Evolutionary conservation across 2,797 vertebrate genomes (phyloP), one percentile per base, ranked within the genome.

Genomic region (Tarsius wallacei): DNA sequence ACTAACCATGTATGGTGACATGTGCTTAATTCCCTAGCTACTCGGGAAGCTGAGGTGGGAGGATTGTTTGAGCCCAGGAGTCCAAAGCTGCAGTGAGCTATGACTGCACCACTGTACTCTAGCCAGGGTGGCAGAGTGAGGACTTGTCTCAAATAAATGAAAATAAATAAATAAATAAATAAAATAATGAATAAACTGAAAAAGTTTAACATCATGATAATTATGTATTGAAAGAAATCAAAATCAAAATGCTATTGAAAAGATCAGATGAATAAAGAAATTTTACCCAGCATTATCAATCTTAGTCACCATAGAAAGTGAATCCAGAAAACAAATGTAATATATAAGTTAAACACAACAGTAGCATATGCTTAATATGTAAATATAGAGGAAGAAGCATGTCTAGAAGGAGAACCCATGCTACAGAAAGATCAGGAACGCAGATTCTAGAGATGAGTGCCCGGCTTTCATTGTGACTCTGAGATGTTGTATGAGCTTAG

Each of bases 151-250:
- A 42, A 4, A 42, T 42, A 42, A 42, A 42, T 42, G 42, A 42
- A 42, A 42, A 42, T 42, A 42, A 42, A 42, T 42, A 42, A 42
- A n/a, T n/a, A n/a, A 2, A n/a, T 21, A 5, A 71, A 33, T 47
- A 70, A 63, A 71, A 57, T 63, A 87, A 49, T 73, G 51, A 73
- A 57, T 74, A 2, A 64, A 80, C 16, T 91, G 59, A 94, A 78
- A 94, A 78, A 77, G 42, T 11, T 1, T 73, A 76, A 59, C 15
- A 66, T 31, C 28, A 53, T 53, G 28, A 83, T 71, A 28, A 55
- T 90, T 77, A 26, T 61, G 57, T 63, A n/a, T 21, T n/a, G 26
- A 70, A 94, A 77, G 7, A 93, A 93, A 93, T 42, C 47, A 94
- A 93, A 90, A 28, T 9, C 19, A 5, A 93, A 91, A 74, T 90